These are phyloP conservation scores for Drosophila formosana DNA, from an alignment of 2,888 invertebrate species.

Conservation along the genomic window DNA sequence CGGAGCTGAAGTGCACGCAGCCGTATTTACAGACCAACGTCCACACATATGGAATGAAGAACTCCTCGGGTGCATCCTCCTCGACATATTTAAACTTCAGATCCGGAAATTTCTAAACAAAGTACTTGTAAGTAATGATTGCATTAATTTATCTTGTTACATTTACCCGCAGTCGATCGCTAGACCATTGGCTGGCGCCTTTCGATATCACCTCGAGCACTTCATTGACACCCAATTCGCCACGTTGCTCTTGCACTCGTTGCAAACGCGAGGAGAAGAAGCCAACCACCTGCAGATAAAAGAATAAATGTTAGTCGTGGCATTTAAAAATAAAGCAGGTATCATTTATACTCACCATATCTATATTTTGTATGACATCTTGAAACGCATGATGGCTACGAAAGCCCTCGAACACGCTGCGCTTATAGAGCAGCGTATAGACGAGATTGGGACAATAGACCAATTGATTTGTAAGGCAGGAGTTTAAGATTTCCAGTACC, in stretches of 20 bases:
- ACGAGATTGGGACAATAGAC: conserved; percentile 95
- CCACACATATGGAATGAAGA: conserved; percentile 99
- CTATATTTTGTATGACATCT: conserved; percentile 97
- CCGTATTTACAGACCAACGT: conserved; percentile 91
- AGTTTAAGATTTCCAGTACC: conserved; percentile 98
- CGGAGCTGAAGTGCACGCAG: conserved; percentile 85
- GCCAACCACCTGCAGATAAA: conserved; percentile 86
- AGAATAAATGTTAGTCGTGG: not conserved
- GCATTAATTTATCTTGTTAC: not conserved
- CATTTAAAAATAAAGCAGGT: not conserved
- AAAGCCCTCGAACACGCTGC: conserved; percentile 94
- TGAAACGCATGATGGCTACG: conserved; percentile 95
- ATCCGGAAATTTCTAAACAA: conserved; percentile 97
- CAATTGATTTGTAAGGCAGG: conserved; percentile 95
- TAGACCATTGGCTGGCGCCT: conserved; percentile 97
- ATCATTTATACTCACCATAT: conserved; percentile 88
- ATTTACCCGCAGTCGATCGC: conserved; percentile 94
- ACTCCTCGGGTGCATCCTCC: conserved; percentile 99
- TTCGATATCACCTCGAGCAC: conserved; percentile 95
- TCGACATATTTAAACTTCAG: conserved; percentile 99
- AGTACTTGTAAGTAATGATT: not conserved
- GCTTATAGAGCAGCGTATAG: conserved; percentile 97
- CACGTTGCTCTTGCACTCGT: conserved; percentile 88
- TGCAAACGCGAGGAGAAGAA: conserved; percentile 88
- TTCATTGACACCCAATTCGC: conserved; percentile 93